Percentiles rank a stretch among this genome's conserved stretches.
These are phyloP conservation scores for Saxidomus purpurata DNA, from an alignment of 1,140 invertebrate genomes.

Conservation along the genomic window DNA sequence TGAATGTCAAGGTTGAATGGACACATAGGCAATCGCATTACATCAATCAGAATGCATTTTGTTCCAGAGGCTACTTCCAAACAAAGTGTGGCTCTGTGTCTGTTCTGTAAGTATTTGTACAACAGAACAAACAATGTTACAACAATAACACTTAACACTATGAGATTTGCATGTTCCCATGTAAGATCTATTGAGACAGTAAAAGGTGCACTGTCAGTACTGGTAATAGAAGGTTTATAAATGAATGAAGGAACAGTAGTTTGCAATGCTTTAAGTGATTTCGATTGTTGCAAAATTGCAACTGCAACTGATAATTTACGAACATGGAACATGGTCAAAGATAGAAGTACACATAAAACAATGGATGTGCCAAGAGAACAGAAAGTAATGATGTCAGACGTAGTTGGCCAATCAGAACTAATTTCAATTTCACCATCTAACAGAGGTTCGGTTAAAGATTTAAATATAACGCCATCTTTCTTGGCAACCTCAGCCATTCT, in stretches of 20 bases:
- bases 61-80: neutral
- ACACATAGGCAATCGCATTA: neutral
- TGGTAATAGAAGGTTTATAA: neutral
- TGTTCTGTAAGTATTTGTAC: neutral
- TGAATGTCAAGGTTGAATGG: neutral
- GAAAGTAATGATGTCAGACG: neutral
- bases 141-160: neutral
- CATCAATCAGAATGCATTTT: neutral
- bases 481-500: constrained; percentile 43
- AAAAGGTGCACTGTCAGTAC: neutral
- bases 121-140: neutral
- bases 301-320: neutral
- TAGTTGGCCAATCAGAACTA: neutral
- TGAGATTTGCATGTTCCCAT: constrained; percentile 12
- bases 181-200: neutral
- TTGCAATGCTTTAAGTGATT: neutral
- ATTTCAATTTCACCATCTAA: neutral
- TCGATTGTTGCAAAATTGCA: neutral
- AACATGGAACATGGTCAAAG: neutral
- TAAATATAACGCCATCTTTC: constrained; percentile 32
- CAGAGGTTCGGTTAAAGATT: constrained; percentile 37
- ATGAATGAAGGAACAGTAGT: constrained; percentile 36
- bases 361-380: neutral
- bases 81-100: neutral
- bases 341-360: neutral